Evolutionary conservation across 2,888 invertebrate species (phyloP), one percentile per base, ranked within the genome.

Genomic region (Caenorhabditis sinica): DNA sequence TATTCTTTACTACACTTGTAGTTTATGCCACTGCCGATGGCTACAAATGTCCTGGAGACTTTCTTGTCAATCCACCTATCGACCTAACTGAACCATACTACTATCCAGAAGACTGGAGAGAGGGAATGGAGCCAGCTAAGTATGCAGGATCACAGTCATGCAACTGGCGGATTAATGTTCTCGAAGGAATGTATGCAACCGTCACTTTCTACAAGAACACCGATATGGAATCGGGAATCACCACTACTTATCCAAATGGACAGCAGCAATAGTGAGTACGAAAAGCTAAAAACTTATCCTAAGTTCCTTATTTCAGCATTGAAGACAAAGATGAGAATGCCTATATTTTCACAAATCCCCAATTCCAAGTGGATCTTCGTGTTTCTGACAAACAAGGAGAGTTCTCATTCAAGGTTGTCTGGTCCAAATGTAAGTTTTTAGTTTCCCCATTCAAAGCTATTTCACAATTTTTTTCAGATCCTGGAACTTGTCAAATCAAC

Each of bases 391-490:
- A 71, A 28, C 72, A 65, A 30, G 72, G 80, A 72, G 30, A 30
- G 28, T 80, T 80, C 25, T 80, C 80, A 20, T 80, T 80, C 60
- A 80, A 80, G 25, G 80, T 80, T 20, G 72, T 72, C 43, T 80
- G 80, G 80, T 33, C 71, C 0, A 53, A 63, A 33, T 79, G 79
- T 79, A n/a, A 25, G 79, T 36, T 61, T 2, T 13, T 23, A 30
- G 1, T 51, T 25, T 25, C n/a, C n/a, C n/a, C 15, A 36, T 53
- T 23, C 23, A 23, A 5, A 15, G n/a, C n/a, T 2, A 3, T 25
- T 13, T 15, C 0, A 33, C 0, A 20, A 28, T 11, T 25, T 36
- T 1, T 63, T 69, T 25, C 45, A 79, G 79, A 79, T 56, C 79
- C 79, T 3, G 20, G 40, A 30, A 11, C 63, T 45, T 71, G 79